Evolutionary conservation across 2,888 invertebrate genomes (phyloP), one percentile per base, ranked within the genome.

Genomic region (Latrodectus elegans): DNA sequence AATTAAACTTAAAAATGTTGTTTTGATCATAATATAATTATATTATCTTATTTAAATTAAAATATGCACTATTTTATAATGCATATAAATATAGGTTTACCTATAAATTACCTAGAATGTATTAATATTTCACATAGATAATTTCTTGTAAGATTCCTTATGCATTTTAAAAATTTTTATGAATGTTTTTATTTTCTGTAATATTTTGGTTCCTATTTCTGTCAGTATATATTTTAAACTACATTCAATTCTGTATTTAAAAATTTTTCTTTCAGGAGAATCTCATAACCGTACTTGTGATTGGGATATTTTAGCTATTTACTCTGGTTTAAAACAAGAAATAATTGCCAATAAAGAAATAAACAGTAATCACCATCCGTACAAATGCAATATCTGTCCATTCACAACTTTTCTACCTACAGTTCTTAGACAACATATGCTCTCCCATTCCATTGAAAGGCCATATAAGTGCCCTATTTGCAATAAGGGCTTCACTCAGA

Each of bases 401-500:
- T 86, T 72, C 60, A 71, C 76, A 65, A 86, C 86, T 38, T 77
- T 86, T 26, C 72, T 81, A 38, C 86, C 86, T 0, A 64, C 70
- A 17, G 81, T 81, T 4, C 70, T 86, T 14, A 26, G 81, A 65
- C 81, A 86, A 77, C 86, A 86, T 26, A 86, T 86, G 86, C 81
- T 86, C 14, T 72, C 76, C 22, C 86, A 86, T 65, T 81, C 81
- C 15, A 80, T 86, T 11, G 86, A 86, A 26, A 76, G 86, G n/a
- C 86, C 84, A 4, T 84, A 72, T 51, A 86, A 81, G 70, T 86
- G 86, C 64, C 86, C 86, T 12, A 76, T 86, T 55, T 86, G 86
- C 75, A 75, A 65, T n/a, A 86, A 86, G 38, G 86, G 86, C 10
- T 86, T 86, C 72, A 86, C 86, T 12, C 86, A 86, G 60, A 86